Base-by-base conservation (phyloP, 2,888 invertebrate genomes). In the Ramazzottius varieornatus region DNA sequence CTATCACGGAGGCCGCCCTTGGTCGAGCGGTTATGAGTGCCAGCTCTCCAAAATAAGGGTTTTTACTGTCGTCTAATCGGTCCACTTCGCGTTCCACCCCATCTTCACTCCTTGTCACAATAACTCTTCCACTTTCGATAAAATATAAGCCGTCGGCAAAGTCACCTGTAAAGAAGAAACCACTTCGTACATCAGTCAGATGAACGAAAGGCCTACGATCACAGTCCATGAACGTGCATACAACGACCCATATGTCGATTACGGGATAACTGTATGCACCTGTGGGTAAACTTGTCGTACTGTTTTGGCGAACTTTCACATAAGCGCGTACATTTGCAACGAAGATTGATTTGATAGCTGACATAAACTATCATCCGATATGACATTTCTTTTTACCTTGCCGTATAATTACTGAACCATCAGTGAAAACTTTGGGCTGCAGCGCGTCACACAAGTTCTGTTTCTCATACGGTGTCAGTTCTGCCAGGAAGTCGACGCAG, bases 381-480 rank as follows among this genome's bases (percentile, higher is more conserved):
- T n/a, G n/a, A n/a, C n/a, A n/a, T n/a, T n/a, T n/a, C n/a, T 40
- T 13, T 20, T 24, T 4, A 54, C 54, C 76, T 73, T 76, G 75
- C 69, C 70, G 70, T 40, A 77, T 74, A 32, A 77, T 75, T 33
- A 69, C 67, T 29, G 72, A 70, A 46, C 72, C 74, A 67, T 73
- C 73, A 67, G 70, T 69, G 68, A 71, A 77, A 29, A 70, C 69
- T 67, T 70, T 72, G 54, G 74, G 70, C 32, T 70, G 70, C 65
- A 77, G 70, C 46, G 77, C 77, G 70, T 77, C 77, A 64, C 76
- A 76, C 63, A 77, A 72, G 71, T 76, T 77, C 74, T 75, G 76
- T 68, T 75, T 70, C 69, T 77, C 77, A 70, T 76, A 54, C 4
- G 54, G 54, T 8, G 20, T 16, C 29, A 54, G 29, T 29, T 54